Percentiles rank a stretch among this genome's conserved stretches.
Conservation (phyloP, 2,888 invertebrate species). For the Polydrusus cervinus region DNA sequence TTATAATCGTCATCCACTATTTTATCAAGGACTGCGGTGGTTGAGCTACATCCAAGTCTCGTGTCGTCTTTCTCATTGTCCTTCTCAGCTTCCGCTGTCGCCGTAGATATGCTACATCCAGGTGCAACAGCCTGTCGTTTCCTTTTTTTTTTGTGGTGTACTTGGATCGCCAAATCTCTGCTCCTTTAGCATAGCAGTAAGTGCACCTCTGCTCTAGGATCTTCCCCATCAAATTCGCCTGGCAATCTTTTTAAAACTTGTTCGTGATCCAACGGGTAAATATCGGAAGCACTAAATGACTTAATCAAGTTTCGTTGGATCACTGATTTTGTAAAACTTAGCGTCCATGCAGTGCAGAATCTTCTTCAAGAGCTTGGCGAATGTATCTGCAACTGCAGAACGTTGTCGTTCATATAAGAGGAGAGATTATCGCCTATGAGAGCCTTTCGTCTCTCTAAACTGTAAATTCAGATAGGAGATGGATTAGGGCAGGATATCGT, state of each 20-base stretch:
- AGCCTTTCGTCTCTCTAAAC: too few species aligned
- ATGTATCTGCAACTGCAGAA: conserved; percentile 35
- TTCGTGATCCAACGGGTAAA: conserved; percentile 35
- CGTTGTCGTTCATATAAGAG: not conserved
- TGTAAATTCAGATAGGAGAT: too few species aligned
- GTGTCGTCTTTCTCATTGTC: too few species aligned
- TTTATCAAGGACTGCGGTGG: too few species aligned
- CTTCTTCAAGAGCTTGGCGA: conserved; percentile 30
- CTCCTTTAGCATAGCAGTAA: conserved; percentile 45
- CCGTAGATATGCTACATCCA: conserved; percentile 40
- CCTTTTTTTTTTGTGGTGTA: conserved; percentile 33
- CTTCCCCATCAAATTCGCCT: conserved; percentile 30
- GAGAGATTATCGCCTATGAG: not conserved
- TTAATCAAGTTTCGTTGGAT: conserved; percentile 42
- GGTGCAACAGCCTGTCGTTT: conserved; percentile 35
- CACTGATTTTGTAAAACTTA: conserved; percentile 16
- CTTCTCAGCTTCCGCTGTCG: conserved; percentile 40
- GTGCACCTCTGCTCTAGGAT: conserved; percentile 41
- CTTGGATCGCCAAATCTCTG: conserved; percentile 40
- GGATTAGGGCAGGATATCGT: too few species aligned
- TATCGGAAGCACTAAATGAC: conserved; percentile 40
- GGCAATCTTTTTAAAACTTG: conserved; percentile 47
- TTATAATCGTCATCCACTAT: conserved; percentile 37
- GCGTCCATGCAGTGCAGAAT: conserved; percentile 32
- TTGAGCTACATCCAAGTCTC: too few species aligned